Percentiles rank a stretch among this genome's conserved stretches.
Evolutionary conservation across 2,113 vertebrate genomes (phyloP).

Genomic region (Apteryx mantelli): DNA sequence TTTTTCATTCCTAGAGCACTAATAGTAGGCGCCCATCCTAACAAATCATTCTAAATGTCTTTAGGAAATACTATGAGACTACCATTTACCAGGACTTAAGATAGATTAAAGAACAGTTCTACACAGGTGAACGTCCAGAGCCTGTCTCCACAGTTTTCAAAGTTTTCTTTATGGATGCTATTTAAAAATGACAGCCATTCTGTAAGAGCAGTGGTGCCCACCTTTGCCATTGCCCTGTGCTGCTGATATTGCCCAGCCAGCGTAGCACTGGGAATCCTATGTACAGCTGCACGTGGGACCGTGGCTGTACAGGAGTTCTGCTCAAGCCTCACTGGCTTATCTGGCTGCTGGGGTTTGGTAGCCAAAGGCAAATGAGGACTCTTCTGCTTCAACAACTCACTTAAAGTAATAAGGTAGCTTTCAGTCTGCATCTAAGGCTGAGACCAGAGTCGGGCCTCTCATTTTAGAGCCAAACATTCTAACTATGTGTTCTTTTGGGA

Average conservation of each 20-base stretch:
- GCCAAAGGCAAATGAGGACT: not conserved
- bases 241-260: not conserved
- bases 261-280: accelerated
- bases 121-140: not conserved
- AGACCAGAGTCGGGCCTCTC: not conserved
- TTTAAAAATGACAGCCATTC: conserved; percentile 5
- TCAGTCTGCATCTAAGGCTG: not conserved
- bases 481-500: not conserved
- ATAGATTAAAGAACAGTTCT: not conserved
- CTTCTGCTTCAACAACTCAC: not conserved
- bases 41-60: not conserved
- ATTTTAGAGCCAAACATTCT: not conserved
- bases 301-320: not conserved
- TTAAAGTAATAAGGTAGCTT: not conserved
- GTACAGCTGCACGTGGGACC: not conserved
- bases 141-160: not conserved
- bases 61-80: not conserved
- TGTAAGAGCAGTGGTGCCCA: not conserved
- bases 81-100: not conserved
- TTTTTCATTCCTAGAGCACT: not conserved
- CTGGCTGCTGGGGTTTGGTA: not conserved
- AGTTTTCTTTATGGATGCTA: not conserved
- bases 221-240: not conserved
- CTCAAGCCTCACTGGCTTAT: not conserved
- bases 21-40: not conserved